Base-by-base conservation (phyloP, 2,113 vertebrate genomes). In the Nesoenas mayeri region DNA sequence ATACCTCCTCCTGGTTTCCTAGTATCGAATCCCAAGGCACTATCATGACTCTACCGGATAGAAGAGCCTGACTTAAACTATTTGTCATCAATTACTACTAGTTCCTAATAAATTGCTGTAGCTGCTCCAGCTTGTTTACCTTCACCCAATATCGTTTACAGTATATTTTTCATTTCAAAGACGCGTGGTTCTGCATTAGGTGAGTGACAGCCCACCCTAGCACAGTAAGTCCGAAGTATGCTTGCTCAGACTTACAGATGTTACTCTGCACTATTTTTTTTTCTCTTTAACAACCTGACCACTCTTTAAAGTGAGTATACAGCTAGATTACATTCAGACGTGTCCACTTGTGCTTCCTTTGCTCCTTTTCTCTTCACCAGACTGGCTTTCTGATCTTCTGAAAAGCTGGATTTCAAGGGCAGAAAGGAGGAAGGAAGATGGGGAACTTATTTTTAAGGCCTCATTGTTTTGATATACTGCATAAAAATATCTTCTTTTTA, bases 1-100 rank as follows among this genome's bases (percentile, higher is more conserved):
- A 26, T 8, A 36, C 4, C 4, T 75, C 7, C 10, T 71, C 0
- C 0, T 36, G 34, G 7, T 10, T 70, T 58, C 34, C 32, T 84
- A 14, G 3, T 47, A 31, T 47, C 7, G 70, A 47, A 80, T 38
- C 6, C 11, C 18, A 19, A 71, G 25, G 22, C 3, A 19, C 2
- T 62, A 8, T 42, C 32, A 38, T 17, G 64, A 48, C 7, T 48
- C 24, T 26, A 5, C 16, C 40, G 42, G 36, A 20, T 11, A 28
- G 36, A 28, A 48, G 73, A 83, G 3, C 12, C 12, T 77, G 38
- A 17, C 10, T 21, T 83, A 70, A 70, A 20, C 26, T 91, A 32
- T 5, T 3, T 57, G 32, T 44, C 48, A 53, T 48, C 44, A 38
- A 4, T 60, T 72, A 56, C 14, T 72, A 40, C 21, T 9, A 79